Evolutionary conservation across 2,888 invertebrate genomes (phyloP).

Genomic region (Nephrocerus scutellatus): DNA sequence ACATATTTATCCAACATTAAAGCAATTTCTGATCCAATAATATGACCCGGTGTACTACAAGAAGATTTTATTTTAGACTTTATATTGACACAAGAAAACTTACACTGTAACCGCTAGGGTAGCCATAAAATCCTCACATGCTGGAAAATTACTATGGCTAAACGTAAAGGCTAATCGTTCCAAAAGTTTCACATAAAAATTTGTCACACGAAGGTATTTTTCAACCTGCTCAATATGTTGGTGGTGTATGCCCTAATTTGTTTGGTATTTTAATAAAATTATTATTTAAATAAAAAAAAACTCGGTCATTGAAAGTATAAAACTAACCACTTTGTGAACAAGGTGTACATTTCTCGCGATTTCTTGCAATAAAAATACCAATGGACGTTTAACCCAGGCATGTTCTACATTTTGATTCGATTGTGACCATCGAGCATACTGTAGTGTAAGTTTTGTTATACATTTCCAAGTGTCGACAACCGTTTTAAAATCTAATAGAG

Average conservation of each 20-base stretch:
- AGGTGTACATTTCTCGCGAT: slow-evolving; percentile 20
- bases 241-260: slow-evolving; percentile 14
- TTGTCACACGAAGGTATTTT: slow-evolving; percentile 27
- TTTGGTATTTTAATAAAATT: not conserved
- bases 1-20: slow-evolving; percentile 21
- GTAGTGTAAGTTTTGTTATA: slow-evolving; percentile 23
- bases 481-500: slow-evolving; percentile 17
- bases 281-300: not conserved
- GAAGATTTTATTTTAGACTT: not conserved
- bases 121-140: slow-evolving; percentile 18
- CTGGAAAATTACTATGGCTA: slow-evolving; percentile 32
- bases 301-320: not conserved
- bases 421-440: slow-evolving; percentile 12
- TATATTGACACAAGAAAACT: not conserved
- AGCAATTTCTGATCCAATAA: slow-evolving; percentile 9
- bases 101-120: not conserved
- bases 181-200: slow-evolving; percentile 28
- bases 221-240: slow-evolving; percentile 24
- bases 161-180: slow-evolving; percentile 21
- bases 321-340: slow-evolving; percentile 17
- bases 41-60: slow-evolving; percentile 17
- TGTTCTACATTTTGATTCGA: slow-evolving; percentile 3
- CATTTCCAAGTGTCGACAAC: slow-evolving; percentile 29
- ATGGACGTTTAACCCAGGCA: slow-evolving; percentile 25
- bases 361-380: slow-evolving; percentile 22